Base-by-base conservation (phyloP, 2,113 vertebrate genomes). In the Gopherus evgoodei region DNA sequence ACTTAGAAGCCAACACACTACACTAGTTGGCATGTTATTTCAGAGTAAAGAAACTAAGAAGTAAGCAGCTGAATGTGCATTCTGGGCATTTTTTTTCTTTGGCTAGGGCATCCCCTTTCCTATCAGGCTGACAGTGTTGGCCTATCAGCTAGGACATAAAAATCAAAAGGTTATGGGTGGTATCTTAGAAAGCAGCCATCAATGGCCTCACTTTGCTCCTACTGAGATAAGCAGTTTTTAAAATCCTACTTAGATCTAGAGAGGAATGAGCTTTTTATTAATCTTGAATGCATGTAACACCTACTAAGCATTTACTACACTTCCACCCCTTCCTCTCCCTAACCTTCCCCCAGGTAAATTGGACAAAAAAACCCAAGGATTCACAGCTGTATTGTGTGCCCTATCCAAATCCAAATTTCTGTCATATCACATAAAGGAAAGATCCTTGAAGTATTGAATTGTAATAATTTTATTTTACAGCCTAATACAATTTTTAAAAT, bases 401-500 rank as follows among this genome's bases (percentile, higher is more conserved):
- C 29, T 62, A 69, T 24, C 31, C 62, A 91, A 59, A 91, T 44
- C 90, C 38, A 69, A 59, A 91, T 91, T 91, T 87, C 84, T 87
- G 49, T 91, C 50, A 59, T 62, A 84, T 59, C 87, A 90, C 29
- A 84, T 92, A 82, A 75, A 91, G 31, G 89, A 83, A 90, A 35
- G 78, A n/a, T 59, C 50, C 76, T 75, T 42, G 59, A 47, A 84
- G 14, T 78, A 84, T 69, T 76, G 80, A 69, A 52, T 29, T 6
- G 35, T 29, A 19, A 75, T 17, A 76, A 11, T 14, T 49, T 49
- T 90, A 25, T 93, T 96, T 94, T 85, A 86, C 87, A 88, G 29
- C 8, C 21, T 93, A 93, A 56, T 56, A 88, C 93, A 90, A 56
- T 9, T 49, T 59, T 84, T 83, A 25, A 88, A 90, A 96, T 21